Percentiles rank a stretch among this genome's conserved stretches.
phyloP scores from a whole-genome alignment of 2,797 vertebrate genomes.

The Sebastes itinus region DNA sequence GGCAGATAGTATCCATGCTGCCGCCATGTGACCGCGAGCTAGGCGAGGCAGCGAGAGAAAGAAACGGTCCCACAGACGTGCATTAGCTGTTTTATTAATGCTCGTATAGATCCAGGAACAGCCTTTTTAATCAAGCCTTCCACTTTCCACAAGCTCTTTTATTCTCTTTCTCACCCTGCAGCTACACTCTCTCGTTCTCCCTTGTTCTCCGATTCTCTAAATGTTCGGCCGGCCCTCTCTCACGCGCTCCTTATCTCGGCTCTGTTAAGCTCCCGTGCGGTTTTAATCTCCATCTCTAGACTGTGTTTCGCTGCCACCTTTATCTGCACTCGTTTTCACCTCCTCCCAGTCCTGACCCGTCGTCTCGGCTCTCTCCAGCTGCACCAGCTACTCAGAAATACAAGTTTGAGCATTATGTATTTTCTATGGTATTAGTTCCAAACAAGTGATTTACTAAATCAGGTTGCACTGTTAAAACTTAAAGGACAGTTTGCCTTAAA shows the following conservation, averaged over 20 bases:
- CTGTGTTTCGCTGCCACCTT: constrained; percentile 13
- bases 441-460: background rate
- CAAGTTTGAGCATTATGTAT: accelerated
- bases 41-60: background rate
- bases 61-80: constrained; percentile 13
- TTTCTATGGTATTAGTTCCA: background rate
- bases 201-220: constrained; percentile 21
- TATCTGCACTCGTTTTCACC: constrained; percentile 39
- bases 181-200: constrained; percentile 28
- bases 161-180: constrained; percentile 36
- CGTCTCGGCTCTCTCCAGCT: background rate
- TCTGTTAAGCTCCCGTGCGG: constrained; percentile 24
- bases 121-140: constrained; percentile 51
- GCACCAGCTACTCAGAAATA: background rate
- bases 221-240: constrained; percentile 7
- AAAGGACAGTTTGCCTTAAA: background rate
- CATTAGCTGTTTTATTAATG: constrained; percentile 57
- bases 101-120: constrained; percentile 36
- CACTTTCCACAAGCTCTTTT: constrained; percentile 40
- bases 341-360: constrained; percentile 11
- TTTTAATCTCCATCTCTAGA: constrained; percentile 36
- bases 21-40: constrained; percentile 22
- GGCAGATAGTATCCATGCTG: constrained; percentile 26
- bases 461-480: background rate
- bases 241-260: constrained; percentile 28